Percentiles rank a stretch among this genome's conserved stretches.
phyloP scores from a whole-genome alignment of 2,888 invertebrate species.

The Tyria jacobaeae region DNA sequence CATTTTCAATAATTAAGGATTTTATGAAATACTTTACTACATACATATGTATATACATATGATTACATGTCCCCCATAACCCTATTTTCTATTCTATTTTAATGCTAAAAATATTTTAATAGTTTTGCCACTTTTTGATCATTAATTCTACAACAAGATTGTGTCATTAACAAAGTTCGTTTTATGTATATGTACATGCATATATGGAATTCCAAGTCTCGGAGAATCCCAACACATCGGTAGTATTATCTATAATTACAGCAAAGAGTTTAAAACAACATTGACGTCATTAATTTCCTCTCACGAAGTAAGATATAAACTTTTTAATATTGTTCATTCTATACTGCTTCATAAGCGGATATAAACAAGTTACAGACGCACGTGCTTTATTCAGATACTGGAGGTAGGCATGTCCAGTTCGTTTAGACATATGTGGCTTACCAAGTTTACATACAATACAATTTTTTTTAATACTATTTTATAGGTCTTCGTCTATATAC shows the following conservation, averaged over 20 bases:
- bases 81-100: too few species aligned
- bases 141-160: background rate
- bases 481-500: background rate
- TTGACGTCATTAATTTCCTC: background rate
- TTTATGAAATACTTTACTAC: background rate
- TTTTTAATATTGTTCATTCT: background rate
- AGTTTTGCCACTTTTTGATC: too few species aligned
- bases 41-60: background rate
- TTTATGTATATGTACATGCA: background rate
- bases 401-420: background rate
- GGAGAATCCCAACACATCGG: background rate
- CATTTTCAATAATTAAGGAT: background rate
- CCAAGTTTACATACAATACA: background rate
- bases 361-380: constrained; percentile 1
- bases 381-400: background rate
- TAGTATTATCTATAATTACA: background rate
- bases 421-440: background rate
- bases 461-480: too few species aligned
- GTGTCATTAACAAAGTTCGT: background rate
- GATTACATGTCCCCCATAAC: too few species aligned
- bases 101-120: too few species aligned
- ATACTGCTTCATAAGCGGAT: background rate
- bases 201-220: background rate
- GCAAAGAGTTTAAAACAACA: background rate
- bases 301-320: background rate